Evolutionary conservation across 1,140 invertebrate genomes (phyloP), one percentile per base, ranked within the genome.

Genomic region (Camponotus pennsylvanicus): DNA sequence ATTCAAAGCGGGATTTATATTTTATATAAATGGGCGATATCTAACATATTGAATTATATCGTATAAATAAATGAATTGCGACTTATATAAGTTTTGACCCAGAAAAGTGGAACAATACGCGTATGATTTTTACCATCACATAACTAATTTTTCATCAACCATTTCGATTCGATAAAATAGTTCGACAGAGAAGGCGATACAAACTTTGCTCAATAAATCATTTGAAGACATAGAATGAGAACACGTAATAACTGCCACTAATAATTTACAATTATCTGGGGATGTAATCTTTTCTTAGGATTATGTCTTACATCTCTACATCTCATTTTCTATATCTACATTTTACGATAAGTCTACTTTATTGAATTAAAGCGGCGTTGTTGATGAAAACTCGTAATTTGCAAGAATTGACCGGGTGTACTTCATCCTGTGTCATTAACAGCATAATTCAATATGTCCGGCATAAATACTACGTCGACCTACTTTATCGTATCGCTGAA

Each of bases 61-160:
- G 1, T n/a, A 32, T 55, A 73, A 69, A 42, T 13, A 69, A 75
- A 57, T 71, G 2, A 71, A 71, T 71, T 52, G 18, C 32, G 45
- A 42, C 18, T 67, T 42, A 21, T 52, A 52, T 21, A n/a, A 13
- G 6, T 15, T 34, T 34, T 21, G 15, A 52, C 1, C 18, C n/a
- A 73, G 32, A 73, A 57, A 73, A 57, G 37, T 73, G n/a, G 1
- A 2, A 55, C 32, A 9, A 6, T 71, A 71, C n/a, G 37, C 69
- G 3, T 34, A 55, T 1, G 45, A 32, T 11, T 11, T 34, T 57
- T 55, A 9, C 9, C 0, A 57, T 37, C 49, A 55, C 52, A 32
- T 37, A 55, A 9, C 11, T 52, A 52, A 52, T 5, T 52, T 52
- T 52, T 52, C 15, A 5, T 18, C 49, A 52, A 52, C 49, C 9